Evolutionary conservation across 1,140 invertebrate species (phyloP).

Genomic region (Neodiprion pinetum): DNA sequence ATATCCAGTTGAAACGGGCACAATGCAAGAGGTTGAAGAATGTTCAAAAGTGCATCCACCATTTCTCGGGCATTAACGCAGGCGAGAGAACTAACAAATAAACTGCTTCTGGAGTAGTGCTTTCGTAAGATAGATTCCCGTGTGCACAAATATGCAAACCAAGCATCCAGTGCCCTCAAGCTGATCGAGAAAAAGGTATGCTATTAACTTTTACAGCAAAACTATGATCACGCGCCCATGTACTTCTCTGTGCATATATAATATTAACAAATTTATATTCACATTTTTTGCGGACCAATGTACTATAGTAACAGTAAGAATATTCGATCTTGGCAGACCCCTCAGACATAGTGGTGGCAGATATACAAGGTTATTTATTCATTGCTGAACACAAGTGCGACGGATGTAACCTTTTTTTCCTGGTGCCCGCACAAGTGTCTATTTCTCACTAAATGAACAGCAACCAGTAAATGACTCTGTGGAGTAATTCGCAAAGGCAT

Average conservation of each 20-base stretch:
- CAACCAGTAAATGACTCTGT: no score
- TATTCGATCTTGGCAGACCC: not conserved
- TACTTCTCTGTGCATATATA: constrained; percentile 10
- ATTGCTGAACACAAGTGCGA: no score
- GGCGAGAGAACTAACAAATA: constrained; percentile 74
- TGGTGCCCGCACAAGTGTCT: no score
- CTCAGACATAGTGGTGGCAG: no score
- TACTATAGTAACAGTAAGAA: no score
- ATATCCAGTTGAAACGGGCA: constrained; percentile 83
- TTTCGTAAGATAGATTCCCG: constrained; percentile 82
- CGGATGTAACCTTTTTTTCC: no score
- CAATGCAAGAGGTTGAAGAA: constrained; percentile 77
- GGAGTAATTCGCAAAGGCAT: no score
- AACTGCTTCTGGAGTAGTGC: constrained; percentile 77
- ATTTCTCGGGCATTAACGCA: constrained; percentile 69
- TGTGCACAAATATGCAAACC: constrained; percentile 83
- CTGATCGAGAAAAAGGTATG: constrained; percentile 58
- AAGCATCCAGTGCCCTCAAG: constrained; percentile 82
- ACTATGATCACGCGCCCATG: constrained; percentile 10
- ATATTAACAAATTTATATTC: constrained; percentile 9
- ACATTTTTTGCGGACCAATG: not conserved
- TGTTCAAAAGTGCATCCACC: constrained; percentile 75
- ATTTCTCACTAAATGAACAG: no score
- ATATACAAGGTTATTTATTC: no score
- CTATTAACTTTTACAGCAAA: constrained; percentile 9